Conservation (phyloP, 2,113 vertebrate genomes). For the Tetraodon nigroviridis region DNA sequence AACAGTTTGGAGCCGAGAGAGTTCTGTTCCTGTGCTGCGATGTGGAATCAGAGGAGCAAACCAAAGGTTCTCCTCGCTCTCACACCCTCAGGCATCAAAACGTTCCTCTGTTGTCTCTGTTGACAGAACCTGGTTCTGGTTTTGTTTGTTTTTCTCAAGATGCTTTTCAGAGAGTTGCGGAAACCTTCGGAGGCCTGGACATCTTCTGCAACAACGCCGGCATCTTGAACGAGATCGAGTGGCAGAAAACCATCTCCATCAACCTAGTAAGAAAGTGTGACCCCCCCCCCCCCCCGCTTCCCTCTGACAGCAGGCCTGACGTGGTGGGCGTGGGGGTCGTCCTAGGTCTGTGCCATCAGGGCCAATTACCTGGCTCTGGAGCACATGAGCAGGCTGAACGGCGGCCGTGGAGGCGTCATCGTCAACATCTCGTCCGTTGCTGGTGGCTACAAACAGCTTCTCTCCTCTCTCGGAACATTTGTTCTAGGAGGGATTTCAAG, state of each 20-base stretch:
- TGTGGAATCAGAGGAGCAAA: constrained; percentile 61
- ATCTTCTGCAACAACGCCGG: constrained; percentile 78
- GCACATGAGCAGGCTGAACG: constrained; percentile 69
- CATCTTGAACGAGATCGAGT: constrained; percentile 61
- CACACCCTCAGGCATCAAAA: neutral
- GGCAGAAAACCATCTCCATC: constrained; percentile 68
- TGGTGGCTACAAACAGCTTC: constrained; percentile 39
- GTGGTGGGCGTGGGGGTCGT: too few species aligned
- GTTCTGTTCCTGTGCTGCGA: constrained; percentile 54
- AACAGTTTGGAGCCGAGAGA: constrained; percentile 36
- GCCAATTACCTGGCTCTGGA: constrained; percentile 68
- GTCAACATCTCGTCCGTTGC: constrained; percentile 68
- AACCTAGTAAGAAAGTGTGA: constrained; percentile 65
- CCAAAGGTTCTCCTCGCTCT: constrained; percentile 54
- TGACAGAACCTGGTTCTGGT: neutral
- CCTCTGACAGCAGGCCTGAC: too few species aligned
- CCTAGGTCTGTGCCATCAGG: constrained; percentile 61
- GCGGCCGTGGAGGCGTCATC: constrained; percentile 69
- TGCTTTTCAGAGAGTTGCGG: constrained; percentile 56
- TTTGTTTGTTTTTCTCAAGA: constrained; percentile 39
- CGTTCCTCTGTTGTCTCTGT: neutral
- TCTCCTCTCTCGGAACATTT: neutral
- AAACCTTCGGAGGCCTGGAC: constrained; percentile 64
- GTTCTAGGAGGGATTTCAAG: too few species aligned
- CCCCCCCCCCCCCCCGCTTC: too few species aligned